phyloP scores from a whole-genome alignment of 2,797 vertebrate species.

The Anguilla pacifica region DNA sequence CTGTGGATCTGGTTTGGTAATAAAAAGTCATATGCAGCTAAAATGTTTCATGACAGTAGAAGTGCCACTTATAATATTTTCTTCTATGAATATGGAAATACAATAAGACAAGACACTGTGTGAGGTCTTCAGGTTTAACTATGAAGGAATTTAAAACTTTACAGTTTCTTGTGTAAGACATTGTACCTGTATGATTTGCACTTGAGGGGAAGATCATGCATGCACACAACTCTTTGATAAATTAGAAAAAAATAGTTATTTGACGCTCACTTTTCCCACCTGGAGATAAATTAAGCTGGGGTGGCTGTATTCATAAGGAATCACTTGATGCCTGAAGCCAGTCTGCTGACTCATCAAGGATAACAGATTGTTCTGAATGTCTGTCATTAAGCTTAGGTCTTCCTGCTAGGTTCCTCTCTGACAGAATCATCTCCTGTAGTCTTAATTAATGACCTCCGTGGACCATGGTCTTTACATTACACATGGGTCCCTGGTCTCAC shows the following conservation, averaged over 20 bases:
- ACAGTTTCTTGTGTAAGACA: background rate
- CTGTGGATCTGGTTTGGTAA: background rate
- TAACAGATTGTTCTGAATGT: slow-evolving; percentile 40
- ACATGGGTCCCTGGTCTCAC: slow-evolving; percentile 17
- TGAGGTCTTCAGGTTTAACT: background rate
- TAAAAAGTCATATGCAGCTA: background rate
- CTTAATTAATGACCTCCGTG: slow-evolving; percentile 20
- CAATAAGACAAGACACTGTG: background rate
- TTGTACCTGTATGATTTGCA: background rate
- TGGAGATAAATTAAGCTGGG: slow-evolving; percentile 41
- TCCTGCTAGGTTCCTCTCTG: slow-evolving; percentile 34
- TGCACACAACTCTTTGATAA: too few relatives aligned
- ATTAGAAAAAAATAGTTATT: background rate
- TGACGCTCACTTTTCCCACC: background rate
- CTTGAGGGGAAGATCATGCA: too few relatives aligned
- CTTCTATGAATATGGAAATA: background rate
- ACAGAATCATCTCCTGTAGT: background rate
- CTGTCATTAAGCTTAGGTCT: slow-evolving; percentile 37
- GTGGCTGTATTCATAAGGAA: slow-evolving; percentile 44
- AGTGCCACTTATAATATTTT: too few relatives aligned
- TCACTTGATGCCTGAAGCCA: slow-evolving; percentile 51
- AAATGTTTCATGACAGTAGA: background rate
- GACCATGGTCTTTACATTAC: slow-evolving; percentile 28
- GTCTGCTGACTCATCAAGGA: slow-evolving; percentile 33
- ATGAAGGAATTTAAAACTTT: background rate